Percentiles rank a stretch among this genome's conserved stretches.
Evolutionary conservation across 2,888 invertebrate genomes (phyloP).

Genomic region (Cacoxenus indagator): DNA sequence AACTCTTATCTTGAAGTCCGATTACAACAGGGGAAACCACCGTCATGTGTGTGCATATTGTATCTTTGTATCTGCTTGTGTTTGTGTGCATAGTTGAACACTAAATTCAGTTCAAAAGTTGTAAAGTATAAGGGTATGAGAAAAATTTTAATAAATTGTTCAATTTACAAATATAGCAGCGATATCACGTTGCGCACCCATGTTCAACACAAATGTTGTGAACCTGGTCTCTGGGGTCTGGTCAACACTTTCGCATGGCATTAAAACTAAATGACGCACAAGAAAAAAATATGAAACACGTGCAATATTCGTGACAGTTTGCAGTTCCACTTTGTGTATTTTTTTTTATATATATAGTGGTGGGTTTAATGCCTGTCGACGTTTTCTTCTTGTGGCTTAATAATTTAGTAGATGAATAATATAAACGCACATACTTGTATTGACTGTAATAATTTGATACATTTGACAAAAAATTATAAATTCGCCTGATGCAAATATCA

Average conservation of each 20-base stretch:
- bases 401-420: too few relatives aligned
- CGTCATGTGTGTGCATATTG: too few relatives aligned
- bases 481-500: constrained; percentile 20
- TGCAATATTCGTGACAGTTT: constrained; percentile 62
- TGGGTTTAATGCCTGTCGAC: constrained; percentile 29
- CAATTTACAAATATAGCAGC: neutral
- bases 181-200: neutral
- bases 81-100: too few relatives aligned
- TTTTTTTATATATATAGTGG: constrained; percentile 26
- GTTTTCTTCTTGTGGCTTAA: neutral
- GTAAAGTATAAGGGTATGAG: too few relatives aligned
- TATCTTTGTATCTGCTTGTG: too few relatives aligned
- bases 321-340: constrained; percentile 42
- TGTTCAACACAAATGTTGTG: neutral
- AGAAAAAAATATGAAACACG: constrained; percentile 44
- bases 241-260: neutral
- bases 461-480: neutral
- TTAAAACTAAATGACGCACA: neutral
- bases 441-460: neutral
- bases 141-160: too few relatives aligned
- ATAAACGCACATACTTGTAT: neutral
- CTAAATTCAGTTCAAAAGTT: too few relatives aligned
- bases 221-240: neutral
- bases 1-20: too few relatives aligned
- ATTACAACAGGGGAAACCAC: too few relatives aligned